Conservation (phyloP, 2,113 vertebrate species). For the Callospermophilus lateralis region DNA sequence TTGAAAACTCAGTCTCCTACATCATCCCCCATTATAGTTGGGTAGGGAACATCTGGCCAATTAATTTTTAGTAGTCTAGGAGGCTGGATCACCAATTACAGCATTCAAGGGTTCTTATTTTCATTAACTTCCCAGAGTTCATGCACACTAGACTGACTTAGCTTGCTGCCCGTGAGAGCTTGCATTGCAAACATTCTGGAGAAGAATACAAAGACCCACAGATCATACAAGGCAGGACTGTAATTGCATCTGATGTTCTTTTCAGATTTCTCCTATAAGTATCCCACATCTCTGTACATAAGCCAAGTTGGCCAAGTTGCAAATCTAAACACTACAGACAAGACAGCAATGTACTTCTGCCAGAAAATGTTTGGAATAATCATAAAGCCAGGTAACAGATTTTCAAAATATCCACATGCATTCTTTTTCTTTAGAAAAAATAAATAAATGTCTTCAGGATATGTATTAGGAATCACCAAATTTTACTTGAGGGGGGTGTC, state of each 20-base stretch:
- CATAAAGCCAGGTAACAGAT: neutral
- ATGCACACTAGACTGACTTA: neutral
- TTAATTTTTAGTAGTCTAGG: slow-evolving; percentile 76
- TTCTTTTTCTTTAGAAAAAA: slow-evolving; percentile 39
- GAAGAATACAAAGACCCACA: slow-evolving; percentile 22
- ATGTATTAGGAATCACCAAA: neutral
- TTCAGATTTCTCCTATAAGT: slow-evolving; percentile 52
- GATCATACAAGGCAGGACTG: slow-evolving; percentile 29
- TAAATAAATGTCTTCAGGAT: neutral
- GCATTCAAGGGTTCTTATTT: slow-evolving; percentile 66
- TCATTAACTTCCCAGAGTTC: slow-evolving; percentile 50
- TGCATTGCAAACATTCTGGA: neutral
- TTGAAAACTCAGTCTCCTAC: slow-evolving; percentile 63
- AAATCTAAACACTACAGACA: slow-evolving; percentile 53
- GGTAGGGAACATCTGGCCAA: slow-evolving; percentile 78
- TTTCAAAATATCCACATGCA: slow-evolving; percentile 29
- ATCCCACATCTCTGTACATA: neutral
- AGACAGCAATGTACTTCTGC: neutral
- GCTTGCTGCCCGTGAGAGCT: neutral
- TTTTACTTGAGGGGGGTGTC: neutral
- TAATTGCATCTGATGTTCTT: slow-evolving; percentile 53
- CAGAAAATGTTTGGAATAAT: slow-evolving; percentile 22
- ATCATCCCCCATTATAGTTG: slow-evolving; percentile 68
- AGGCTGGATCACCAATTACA: slow-evolving; percentile 73
- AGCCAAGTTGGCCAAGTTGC: neutral